Evolutionary conservation across 2,888 invertebrate genomes (phyloP).

Genomic region (Habroteleia sp.): DNA sequence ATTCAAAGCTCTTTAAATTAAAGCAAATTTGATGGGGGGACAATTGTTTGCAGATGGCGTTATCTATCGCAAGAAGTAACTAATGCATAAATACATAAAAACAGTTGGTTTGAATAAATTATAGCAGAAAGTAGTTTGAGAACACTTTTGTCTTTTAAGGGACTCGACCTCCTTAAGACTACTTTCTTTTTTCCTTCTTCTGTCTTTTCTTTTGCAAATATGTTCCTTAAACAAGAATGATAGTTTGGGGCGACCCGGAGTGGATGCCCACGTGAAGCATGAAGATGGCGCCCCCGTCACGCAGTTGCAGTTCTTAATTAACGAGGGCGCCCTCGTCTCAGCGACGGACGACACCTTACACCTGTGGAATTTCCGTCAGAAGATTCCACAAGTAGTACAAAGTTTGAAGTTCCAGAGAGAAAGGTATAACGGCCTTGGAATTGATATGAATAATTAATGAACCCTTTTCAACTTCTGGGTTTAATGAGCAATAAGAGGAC

Average conservation of each 20-base stretch:
- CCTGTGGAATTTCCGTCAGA: slow-evolving; percentile 98
- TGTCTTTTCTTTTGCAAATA: not conserved
- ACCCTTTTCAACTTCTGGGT: slow-evolving; percentile 45
- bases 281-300: slow-evolving; percentile 90
- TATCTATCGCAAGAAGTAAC: too few relatives aligned
- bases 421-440: slow-evolving; percentile 83
- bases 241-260: slow-evolving; percentile 98
- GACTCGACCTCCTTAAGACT: too few relatives aligned
- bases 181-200: not conserved
- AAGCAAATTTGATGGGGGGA: too few relatives aligned
- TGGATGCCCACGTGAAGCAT: slow-evolving; percentile 96
- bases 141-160: too few relatives aligned
- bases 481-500: slow-evolving; percentile 56
- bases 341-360: slow-evolving; percentile 98
- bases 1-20: too few relatives aligned
- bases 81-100: too few relatives aligned
- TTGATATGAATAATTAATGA: slow-evolving; percentile 60
- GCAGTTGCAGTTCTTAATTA: slow-evolving; percentile 96
- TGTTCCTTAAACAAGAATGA: slow-evolving; percentile 77
- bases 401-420: slow-evolving; percentile 98
- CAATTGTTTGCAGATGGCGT: too few relatives aligned
- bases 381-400: slow-evolving; percentile 96
- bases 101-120: too few relatives aligned
- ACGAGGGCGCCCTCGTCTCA: slow-evolving; percentile 98
- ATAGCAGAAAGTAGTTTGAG: too few relatives aligned